Evolutionary conservation across 2,888 invertebrate genomes (phyloP).

Genomic region (Lasioglossum morio): DNA sequence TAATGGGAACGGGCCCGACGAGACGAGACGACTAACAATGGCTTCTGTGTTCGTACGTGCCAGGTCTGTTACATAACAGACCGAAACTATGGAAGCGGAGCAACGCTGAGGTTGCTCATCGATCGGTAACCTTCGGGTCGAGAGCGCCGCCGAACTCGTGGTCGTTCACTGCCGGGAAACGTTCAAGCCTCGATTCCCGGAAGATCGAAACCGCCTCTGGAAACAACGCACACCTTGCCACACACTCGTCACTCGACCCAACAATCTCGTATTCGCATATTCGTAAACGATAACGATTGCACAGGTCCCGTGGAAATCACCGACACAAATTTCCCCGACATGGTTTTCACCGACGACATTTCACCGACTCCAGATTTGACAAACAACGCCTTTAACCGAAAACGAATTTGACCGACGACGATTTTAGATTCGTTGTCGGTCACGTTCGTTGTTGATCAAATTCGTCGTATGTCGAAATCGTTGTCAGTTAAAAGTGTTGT

Average conservation of each 20-base stretch:
- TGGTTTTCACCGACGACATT: too few species aligned
- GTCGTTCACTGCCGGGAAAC: neutral
- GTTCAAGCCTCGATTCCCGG: neutral
- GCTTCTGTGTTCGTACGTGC: conserved; percentile 48
- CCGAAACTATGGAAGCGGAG: conserved; percentile 58
- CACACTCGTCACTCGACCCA: too few species aligned
- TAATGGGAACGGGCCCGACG: conserved; percentile 23
- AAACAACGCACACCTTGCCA: neutral
- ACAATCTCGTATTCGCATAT: neutral
- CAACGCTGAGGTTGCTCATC: conserved; percentile 50
- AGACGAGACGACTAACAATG: conserved; percentile 41
- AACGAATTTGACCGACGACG: too few species aligned
- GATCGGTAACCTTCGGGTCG: conserved; percentile 37
- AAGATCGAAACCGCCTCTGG: neutral
- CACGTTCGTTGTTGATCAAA: too few species aligned
- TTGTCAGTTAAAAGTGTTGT: too few species aligned
- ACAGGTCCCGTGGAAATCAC: too few species aligned
- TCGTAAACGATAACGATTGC: neutral
- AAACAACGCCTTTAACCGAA: too few species aligned
- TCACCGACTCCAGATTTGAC: too few species aligned
- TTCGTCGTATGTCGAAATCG: too few species aligned
- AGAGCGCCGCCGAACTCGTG: neutral
- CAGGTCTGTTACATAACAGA: conserved; percentile 57
- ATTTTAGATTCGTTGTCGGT: too few species aligned
- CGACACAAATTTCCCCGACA: too few species aligned